Base-by-base conservation (phyloP, 2,113 vertebrate species). In the Psilopsiagon aymara region DNA sequence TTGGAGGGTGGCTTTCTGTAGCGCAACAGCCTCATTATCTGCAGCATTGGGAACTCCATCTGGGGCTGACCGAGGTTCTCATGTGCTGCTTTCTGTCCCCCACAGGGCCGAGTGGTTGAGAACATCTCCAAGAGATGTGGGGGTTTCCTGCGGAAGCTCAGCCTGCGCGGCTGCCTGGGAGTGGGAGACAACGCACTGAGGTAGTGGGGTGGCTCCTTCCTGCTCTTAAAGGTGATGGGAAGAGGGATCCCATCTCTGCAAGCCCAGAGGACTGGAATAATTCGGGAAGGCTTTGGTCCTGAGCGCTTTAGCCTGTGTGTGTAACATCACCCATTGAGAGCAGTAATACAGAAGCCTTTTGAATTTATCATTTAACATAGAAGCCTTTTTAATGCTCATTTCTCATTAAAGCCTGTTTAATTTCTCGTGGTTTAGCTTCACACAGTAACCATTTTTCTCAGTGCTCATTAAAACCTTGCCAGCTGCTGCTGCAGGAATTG, bases 61-160 rank as follows among this genome's bases (percentile, higher is more conserved):
- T 5, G 37, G 11, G 3, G 2, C 51, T 41, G 49, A 2, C 19
- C 1, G 0, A 10, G 35, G 67, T 25, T 33, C 60, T 84, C 17
- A 68, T 1, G 7, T 4, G 4, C 35, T 62, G 81, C 33, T 33
- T 41, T 68, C 4, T 95, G 51, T 91, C 24, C 88, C 69, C 21
- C 49, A 41, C 97, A 99, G 99, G 99, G 99, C 43, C 98, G 99
- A 3, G 99, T 99, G 63, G 99, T 99, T 55, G 99, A 99, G 97
- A 99, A 99, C 96, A 99, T 99, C 95, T 99, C 99, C n/a, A 99
- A 99, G 97, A 98, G 99, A 68, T 99, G 99, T n/a, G 99, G 99
- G 52, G 99, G 99, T 11, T 99, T 99, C 98, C 97, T 99, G 88
- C 97, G 99, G 92, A 99, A 99, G 95, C 95, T 99, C 63, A 99